Evolutionary conservation across 2,797 vertebrate genomes (phyloP), one percentile per base, ranked within the genome.

Genomic region (Halcyon badia): DNA sequence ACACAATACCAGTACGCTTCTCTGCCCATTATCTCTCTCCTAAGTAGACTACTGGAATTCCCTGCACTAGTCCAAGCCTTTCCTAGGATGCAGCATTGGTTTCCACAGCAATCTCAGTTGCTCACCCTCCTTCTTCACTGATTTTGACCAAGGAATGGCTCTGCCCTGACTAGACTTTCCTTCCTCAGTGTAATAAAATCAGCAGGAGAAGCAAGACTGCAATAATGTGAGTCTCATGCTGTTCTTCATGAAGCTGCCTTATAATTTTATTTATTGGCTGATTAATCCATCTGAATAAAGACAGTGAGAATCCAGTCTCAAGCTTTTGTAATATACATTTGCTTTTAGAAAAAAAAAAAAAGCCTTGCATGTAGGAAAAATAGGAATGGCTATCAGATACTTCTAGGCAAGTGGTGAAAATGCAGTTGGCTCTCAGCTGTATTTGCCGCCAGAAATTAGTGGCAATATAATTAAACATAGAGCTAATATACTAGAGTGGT

Each of bases 121-220:
- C 51, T 66, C 24, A 37, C 73, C 72, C 82, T 37, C 65, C 83
- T 83, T 35, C 83, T 75, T 83, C 68, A 68, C 11, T 41, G 42
- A 76, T n/a, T 81, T 48, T 69, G 72, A 73, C 77, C 52, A 60
- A 49, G 26, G 41, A 52, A 28, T 60, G 88, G 68, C 83, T 85
- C 51, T 73, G 49, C 35, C 70, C 81, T 71, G 52, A 39, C 82
- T 75, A 61, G 85, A 71, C 35, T 87, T 77, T 11, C 44, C 72
- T 60, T 94, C 77, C 42, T 52, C 42, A 12, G 65, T 39, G 79
- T 71, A 87, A 92, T 68, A 90, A 96, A 87, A 81, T 5, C 75
- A 90, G 44, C 57, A 90, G 28, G 15, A 94, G 85, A 48, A 94
- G 20, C 3, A 8, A 87, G 79, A 71, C 71, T 61, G 61, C 21